A percentile compares a stretch with the other conserved stretches of the same genome.
Conservation (phyloP, 2,888 invertebrate species). For the Nephrotoma guestfalica region DNA sequence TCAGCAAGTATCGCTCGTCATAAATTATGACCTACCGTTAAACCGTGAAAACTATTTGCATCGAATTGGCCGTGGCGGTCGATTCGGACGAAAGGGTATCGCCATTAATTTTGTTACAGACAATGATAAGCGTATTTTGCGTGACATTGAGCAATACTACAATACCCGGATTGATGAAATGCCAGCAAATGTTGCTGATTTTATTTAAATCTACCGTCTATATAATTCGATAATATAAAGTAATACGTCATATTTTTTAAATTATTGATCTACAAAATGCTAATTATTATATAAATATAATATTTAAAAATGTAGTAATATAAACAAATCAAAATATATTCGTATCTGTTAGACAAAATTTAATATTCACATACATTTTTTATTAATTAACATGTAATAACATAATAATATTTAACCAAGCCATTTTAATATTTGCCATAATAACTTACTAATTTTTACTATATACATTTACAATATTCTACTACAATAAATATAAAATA, state of each 20-base stretch:
- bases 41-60: slow-evolving; percentile 98
- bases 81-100: slow-evolving; percentile 96
- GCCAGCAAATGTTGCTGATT: slow-evolving; percentile 95
- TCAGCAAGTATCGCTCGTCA: slow-evolving; percentile 93
- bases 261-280: not conserved
- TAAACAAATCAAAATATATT: not conserved
- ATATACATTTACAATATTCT: not conserved
- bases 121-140: slow-evolving; percentile 75
- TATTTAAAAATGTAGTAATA: not conserved
- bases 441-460: not conserved
- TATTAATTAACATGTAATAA: not conserved
- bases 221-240: not conserved
- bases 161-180: slow-evolving; percentile 92
- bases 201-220: slow-evolving; percentile 49
- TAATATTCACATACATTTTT: not conserved
- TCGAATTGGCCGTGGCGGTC: slow-evolving; percentile 93
- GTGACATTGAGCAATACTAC: slow-evolving; percentile 92
- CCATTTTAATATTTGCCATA: not conserved
- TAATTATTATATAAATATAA: not conserved
- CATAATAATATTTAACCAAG: not conserved
- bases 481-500: not conserved
- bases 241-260: not conserved
- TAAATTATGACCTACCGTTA: slow-evolving; percentile 94
- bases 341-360: not conserved
- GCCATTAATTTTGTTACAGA: slow-evolving; percentile 94